Evolutionary conservation across 2,888 invertebrate species (phyloP), one percentile per base, ranked within the genome.

Genomic region (Caenorhabditis parvicauda): DNA sequence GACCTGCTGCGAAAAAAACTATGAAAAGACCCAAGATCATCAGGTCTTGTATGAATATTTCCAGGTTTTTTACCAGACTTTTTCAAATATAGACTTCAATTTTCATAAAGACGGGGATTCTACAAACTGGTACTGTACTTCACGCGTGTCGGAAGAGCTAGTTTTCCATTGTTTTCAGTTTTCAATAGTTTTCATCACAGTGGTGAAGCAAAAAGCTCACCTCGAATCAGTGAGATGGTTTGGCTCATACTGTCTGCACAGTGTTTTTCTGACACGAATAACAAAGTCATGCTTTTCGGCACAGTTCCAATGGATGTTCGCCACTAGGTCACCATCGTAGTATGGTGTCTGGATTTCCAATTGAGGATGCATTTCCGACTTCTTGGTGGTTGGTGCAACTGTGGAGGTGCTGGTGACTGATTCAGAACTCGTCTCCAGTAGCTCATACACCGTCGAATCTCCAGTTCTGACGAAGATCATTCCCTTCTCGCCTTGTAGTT

Each of bases 401-500:
- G 50, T 25, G 6, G 17, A 4, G 5, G 19, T 12, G 12, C 2
- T 12, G 28, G 32, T n/a, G n/a, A n/a, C 48, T 1, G 48, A 24
- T 22, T 17, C 29, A 7, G 14, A 12, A 2, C 9, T 32, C 35
- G 35, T 12, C 9, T 9, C 9, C 35, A 12, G 9, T 9, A 32
- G 9, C 9, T 12, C 35, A 6, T 17, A 17, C 12, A 0, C 17
- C 6, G 12, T n/a, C 3, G 49, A 42, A 38, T 56, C 61, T 24
- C 14, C 29, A 0, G 77, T 78, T 17, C 70, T 42, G n/a, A 78
- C 59, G 47, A 77, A 71, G 2, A 76, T 32, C 14, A 77, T 43
- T 2, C 75, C 76, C 37, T 76, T 70, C 45, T 77, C 79, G 19
- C 79, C 79, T 12, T 71, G 66, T 24, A 80, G 44, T 42, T 76